These are phyloP conservation scores for Lucifuga dentata DNA, from an alignment of 2,113 vertebrate genomes.

Conservation along the genomic window DNA sequence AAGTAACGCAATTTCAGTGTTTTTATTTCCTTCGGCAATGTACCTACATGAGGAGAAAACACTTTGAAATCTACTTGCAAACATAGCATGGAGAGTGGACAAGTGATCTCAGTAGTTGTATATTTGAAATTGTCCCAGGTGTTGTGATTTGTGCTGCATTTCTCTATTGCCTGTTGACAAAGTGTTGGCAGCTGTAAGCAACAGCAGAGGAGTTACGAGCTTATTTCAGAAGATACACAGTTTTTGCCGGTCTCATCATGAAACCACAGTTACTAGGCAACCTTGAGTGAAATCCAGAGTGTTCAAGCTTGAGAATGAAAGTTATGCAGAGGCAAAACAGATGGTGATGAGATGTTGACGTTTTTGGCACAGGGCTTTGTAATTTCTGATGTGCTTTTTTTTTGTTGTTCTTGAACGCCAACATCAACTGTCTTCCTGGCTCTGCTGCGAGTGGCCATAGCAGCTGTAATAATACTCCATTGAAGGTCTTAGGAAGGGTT, in stretches of 20 bases:
- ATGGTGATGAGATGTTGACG: slow-evolving; percentile 62
- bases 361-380: slow-evolving; percentile 39
- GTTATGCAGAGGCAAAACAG: slow-evolving; percentile 64
- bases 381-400: slow-evolving; percentile 45
- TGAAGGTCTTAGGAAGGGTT: slow-evolving; percentile 55
- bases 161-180: slow-evolving; percentile 44
- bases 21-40: slow-evolving; percentile 2
- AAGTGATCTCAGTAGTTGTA: slow-evolving; percentile 38
- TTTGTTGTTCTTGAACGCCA: slow-evolving; percentile 49
- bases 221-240: slow-evolving; percentile 44
- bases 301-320: slow-evolving; percentile 55
- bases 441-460: slow-evolving; percentile 41
- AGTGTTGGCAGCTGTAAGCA: slow-evolving; percentile 47
- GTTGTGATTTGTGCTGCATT: slow-evolving; percentile 42
- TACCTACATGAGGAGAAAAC: slow-evolving; percentile 12
- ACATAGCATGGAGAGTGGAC: neutral
- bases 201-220: slow-evolving; percentile 38
- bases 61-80: slow-evolving; percentile 14
- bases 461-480: slow-evolving; percentile 75
- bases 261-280: slow-evolving; percentile 50
- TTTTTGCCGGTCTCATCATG: slow-evolving; percentile 47
- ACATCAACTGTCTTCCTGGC: slow-evolving; percentile 58
- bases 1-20: slow-evolving; percentile 15
- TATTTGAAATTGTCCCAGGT: slow-evolving; percentile 1
- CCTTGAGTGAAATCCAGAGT: slow-evolving; percentile 39